Base-by-base conservation (phyloP, 2,113 vertebrate species). In the Rhea americana region DNA sequence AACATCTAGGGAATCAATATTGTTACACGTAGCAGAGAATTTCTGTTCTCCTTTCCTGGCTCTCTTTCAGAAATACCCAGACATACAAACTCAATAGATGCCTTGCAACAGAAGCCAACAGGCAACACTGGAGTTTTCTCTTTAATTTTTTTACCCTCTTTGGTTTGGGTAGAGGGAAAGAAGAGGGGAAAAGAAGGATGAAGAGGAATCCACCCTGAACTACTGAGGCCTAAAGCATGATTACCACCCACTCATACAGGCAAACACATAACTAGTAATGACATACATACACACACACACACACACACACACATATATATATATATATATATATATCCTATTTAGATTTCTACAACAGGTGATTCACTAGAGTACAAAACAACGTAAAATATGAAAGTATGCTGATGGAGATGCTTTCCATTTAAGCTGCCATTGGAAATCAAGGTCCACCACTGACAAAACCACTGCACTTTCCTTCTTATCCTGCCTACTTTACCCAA, bases 191-290 rank as follows among this genome's bases (percentile, higher is more conserved):
- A 45, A 74, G 15, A 0, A 80, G 50, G 22, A 79, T 66, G 21
- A 79, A 12, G 7, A 92, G 7, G 2, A 72, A 82, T 41, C 67
- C 35, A 62, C 58, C 11, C 39, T 85, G 32, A 90, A 70, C 25
- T 45, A 12, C 5, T 2, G 1, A 32, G 16, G 15, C n/a, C 47
- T 67, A 8, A 74, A 37, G 25, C 7, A 12, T 1, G 0, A 72
- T 20, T 81, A 70, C 35, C 30, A 32, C 72, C n/a, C n/a, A 61
- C 12, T 56, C 35, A 5, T 22, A 74, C 20, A 59, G 21, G 50
- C 11, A 78, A 66, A 58, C 3, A 67, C 5, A 11, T 32, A 63
- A 82, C 16, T 45, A 59, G 26, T 14, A 82, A 58, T 3, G 11
- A 85, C 4, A 2, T 63, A 82, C 18, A 72, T 10, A 28, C 2